Conservation (phyloP, 2,797 vertebrate genomes). For the Nannoperca australis region DNA sequence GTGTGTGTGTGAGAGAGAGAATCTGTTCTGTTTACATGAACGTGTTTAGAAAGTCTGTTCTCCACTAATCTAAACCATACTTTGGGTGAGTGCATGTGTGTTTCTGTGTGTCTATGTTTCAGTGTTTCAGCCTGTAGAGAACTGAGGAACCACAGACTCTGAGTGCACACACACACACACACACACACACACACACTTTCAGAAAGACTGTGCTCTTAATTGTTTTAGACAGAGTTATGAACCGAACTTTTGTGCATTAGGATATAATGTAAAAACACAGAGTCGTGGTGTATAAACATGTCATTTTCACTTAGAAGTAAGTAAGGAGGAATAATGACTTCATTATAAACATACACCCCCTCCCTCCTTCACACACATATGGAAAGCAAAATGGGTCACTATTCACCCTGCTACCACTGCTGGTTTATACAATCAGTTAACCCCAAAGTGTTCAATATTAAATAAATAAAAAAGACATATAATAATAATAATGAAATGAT, state of each 20-base stretch:
- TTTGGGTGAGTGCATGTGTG: conserved; percentile 26
- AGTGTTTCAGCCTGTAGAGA: conserved; percentile 32
- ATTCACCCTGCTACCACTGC: background rate
- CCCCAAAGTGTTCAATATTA: too few species aligned
- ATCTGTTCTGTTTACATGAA: conserved; percentile 55
- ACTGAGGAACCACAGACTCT: conserved; percentile 2
- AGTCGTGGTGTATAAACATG: conserved; percentile 55
- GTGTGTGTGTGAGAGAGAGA: conserved; percentile 10
- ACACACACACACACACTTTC: background rate
- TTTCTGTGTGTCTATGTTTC: conserved; percentile 37
- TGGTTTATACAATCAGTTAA: background rate
- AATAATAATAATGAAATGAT: too few species aligned
- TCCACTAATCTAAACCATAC: conserved; percentile 58
- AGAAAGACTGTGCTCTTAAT: conserved; percentile 36
- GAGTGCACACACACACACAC: conserved; percentile 21
- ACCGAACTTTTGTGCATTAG: conserved; percentile 49
- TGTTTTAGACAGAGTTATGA: conserved; percentile 43
- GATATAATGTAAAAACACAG: conserved; percentile 42
- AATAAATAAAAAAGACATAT: too few species aligned
- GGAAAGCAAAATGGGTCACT: conserved; percentile 14
- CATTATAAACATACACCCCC: background rate
- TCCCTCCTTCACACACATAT: conserved; percentile 14
- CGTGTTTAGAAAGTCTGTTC: conserved; percentile 52
- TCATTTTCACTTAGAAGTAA: conserved; percentile 51
- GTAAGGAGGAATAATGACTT: conserved; percentile 43